A percentile compares a stretch with the other conserved stretches of the same genome.
phyloP scores from a whole-genome alignment of 2,888 invertebrate species.

The Trissolcus japonicus region DNA sequence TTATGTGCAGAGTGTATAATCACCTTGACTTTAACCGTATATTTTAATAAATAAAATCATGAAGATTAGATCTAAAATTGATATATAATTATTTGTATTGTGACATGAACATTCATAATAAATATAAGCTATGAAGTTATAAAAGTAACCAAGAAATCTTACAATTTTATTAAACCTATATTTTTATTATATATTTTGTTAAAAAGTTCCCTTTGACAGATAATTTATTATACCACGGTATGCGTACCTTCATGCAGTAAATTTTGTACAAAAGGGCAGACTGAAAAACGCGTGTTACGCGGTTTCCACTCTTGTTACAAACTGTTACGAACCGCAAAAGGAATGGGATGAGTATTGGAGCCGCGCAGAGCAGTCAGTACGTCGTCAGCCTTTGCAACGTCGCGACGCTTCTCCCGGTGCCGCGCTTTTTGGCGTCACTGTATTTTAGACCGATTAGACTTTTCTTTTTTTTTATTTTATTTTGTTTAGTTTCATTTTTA shows the following conservation, averaged over 20 bases:
- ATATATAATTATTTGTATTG: no score
- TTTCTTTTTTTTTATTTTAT: not conserved
- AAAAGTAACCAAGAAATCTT: no score
- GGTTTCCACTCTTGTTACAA: slow-evolving; percentile 46
- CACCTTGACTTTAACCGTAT: no score
- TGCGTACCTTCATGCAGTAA: slow-evolving; percentile 20
- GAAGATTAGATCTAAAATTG: no score
- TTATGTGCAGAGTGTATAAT: no score
- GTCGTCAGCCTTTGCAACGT: slow-evolving; percentile 74
- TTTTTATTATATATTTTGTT: no score
- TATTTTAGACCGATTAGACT: slow-evolving; percentile 19
- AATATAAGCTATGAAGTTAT: no score
- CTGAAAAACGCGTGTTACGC: slow-evolving; percentile 44
- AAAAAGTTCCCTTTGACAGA: slow-evolving; percentile 7
- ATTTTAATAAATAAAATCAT: no score
- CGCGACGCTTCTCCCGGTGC: slow-evolving; percentile 64
- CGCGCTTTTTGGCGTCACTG: slow-evolving; percentile 46
- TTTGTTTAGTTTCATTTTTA: not conserved
- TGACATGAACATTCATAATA: no score
- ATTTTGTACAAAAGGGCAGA: slow-evolving; percentile 30
- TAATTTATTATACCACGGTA: slow-evolving; percentile 9
- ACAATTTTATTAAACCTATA: no score
- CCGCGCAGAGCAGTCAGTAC: slow-evolving; percentile 68
- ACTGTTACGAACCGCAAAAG: slow-evolving; percentile 47
- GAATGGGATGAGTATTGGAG: slow-evolving; percentile 54